Percentiles rank a stretch among this genome's conserved stretches.
These are phyloP conservation scores for Drosophila quasianomalipes DNA, from an alignment of 2,888 invertebrate genomes.

Conservation along the genomic window DNA sequence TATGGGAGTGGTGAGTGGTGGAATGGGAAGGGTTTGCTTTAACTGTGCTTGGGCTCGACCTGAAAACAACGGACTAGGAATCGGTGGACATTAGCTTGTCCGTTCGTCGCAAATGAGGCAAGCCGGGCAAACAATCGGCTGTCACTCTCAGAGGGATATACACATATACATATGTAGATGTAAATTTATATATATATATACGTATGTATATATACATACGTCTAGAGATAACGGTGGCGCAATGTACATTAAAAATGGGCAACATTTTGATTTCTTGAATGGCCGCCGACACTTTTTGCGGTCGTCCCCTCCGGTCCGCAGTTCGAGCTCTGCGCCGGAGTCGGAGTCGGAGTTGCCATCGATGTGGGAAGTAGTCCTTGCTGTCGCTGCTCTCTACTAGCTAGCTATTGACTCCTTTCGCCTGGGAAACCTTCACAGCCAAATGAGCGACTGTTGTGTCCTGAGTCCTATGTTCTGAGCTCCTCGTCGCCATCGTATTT, in stretches of 20 bases:
- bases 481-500: slow-evolving; percentile 52
- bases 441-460: slow-evolving; percentile 25
- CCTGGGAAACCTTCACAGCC: slow-evolving; percentile 47
- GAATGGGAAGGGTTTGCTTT: not conserved
- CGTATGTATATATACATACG: not conserved
- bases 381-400: slow-evolving; percentile 3
- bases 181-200: too few species aligned
- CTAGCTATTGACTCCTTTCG: slow-evolving; percentile 42
- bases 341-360: not conserved
- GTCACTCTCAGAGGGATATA: slow-evolving; percentile 22
- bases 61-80: slow-evolving; percentile 11
- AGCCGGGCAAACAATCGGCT: slow-evolving; percentile 45
- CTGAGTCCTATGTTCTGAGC: slow-evolving; percentile 9
- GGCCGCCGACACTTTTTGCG: slow-evolving; percentile 57
- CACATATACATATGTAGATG: not conserved
- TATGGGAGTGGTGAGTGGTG: not conserved
- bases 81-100: slow-evolving; percentile 33
- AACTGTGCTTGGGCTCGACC: not conserved
- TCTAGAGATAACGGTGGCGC: slow-evolving; percentile 6
- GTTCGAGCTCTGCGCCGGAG: not conserved
- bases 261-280: slow-evolving; percentile 74
- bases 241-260: slow-evolving; percentile 64
- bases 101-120: slow-evolving; percentile 35
- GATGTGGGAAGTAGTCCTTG: slow-evolving; percentile 21
- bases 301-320: slow-evolving; percentile 19